Conservation (phyloP, 2,888 invertebrate species). For the Trachelus stipa region DNA sequence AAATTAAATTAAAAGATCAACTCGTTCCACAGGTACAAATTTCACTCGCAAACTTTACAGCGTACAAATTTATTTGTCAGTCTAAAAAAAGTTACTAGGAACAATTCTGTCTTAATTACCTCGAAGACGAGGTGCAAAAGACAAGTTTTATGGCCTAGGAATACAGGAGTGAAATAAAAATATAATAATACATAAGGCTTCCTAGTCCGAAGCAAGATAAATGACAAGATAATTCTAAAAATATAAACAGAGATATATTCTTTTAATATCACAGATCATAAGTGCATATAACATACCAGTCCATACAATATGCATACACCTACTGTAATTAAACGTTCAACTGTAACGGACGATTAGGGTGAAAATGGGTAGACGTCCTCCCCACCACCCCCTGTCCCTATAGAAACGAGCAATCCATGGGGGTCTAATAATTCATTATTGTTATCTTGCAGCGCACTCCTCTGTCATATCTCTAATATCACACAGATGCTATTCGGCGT, state of each 20-base stretch:
- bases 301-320: not conserved
- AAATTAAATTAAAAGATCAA: not conserved
- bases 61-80: not conserved
- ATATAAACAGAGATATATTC: not conserved
- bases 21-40: not conserved
- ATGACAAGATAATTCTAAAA: not conserved
- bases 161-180: not conserved
- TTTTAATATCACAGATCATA: not conserved
- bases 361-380: slow-evolving; percentile 8
- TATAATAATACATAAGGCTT: not conserved
- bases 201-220: not conserved
- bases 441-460: slow-evolving; percentile 31
- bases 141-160: not conserved
- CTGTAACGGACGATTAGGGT: slow-evolving; percentile 31
- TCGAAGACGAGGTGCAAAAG: not conserved
- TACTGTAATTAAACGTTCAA: slow-evolving; percentile 20
- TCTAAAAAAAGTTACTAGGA: not conserved
- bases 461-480: slow-evolving; percentile 8
- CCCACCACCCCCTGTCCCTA: slow-evolving; percentile 1
- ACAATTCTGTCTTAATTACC: not conserved
- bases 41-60: not conserved
- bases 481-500: slow-evolving; percentile 15
- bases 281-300: not conserved
- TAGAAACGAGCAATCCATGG: slow-evolving; percentile 24
- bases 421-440: slow-evolving; percentile 39